Base-by-base conservation (phyloP, 2,888 invertebrate species). In the Embidobia sp. region DNA sequence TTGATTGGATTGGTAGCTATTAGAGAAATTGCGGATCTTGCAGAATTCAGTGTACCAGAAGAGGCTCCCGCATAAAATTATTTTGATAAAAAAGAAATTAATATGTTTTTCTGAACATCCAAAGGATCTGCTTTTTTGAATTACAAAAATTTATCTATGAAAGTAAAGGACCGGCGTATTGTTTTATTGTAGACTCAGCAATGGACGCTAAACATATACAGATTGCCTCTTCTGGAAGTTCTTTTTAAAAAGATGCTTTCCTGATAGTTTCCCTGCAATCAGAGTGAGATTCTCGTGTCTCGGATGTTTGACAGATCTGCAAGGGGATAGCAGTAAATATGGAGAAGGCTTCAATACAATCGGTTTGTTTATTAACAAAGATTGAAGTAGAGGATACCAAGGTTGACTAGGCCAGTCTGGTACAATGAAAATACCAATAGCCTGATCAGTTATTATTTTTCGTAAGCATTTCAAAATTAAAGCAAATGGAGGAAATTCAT, bases 131-230 rank as follows among this genome's bases (percentile, higher is more conserved):
- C 55, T 13, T 61, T 33, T 53, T 22, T 22, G 22, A 22, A 22
- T 22, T 67, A 64, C 10, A 61, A 64, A 37, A 67, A 26, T 0
- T 11, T 7, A 26, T 2, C 44, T 26, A 46, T 11, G 26, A 5
- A 2, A 5, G 26, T 13, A 44, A 51, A 57, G n/a, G 11, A 11
- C n/a, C 26, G 0, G 27, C 57, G 31, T 83, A 83, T 63, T 82
- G 79, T 11, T 75, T 80, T 0, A 77, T 13, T 0, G 82, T 82
- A 7, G 61, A 63, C 0, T 67, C 37, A 4, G 77, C 37, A n/a
- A 83, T 15, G 0, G 81, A 83, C 2, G 61, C 15, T n/a, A 82
- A 11, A 13, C 80, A 51, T 7, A 81, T 78, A 0, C 70, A 49
- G 1, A 67, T 51, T 15, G 77, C 22, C 46, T 35, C 35, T 7